Conservation (phyloP, 2,797 vertebrate species). For the Cottoperca gobio region DNA sequence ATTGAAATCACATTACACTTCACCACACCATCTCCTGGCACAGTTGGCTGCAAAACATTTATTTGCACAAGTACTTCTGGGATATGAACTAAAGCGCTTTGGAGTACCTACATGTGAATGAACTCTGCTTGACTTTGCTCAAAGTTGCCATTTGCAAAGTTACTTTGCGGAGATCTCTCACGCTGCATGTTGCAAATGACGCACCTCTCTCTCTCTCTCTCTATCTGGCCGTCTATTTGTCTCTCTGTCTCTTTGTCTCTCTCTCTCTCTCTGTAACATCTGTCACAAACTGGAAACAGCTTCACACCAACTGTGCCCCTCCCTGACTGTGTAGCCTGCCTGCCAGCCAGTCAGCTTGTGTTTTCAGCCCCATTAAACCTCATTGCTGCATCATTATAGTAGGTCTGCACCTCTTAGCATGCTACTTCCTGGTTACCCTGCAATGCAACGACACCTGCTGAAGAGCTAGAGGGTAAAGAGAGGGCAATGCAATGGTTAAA, state of each 20-base stretch:
- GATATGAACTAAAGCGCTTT: conserved; percentile 58
- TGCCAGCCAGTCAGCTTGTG: conserved; percentile 75
- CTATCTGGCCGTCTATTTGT: conserved; percentile 34
- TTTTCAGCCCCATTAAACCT: conserved; percentile 82
- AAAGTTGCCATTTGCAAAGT: conserved; percentile 73
- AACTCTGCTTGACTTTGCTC: conserved; percentile 77
- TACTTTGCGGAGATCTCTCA: conserved; percentile 68
- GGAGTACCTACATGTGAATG: conserved; percentile 54
- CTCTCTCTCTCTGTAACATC: conserved; percentile 69
- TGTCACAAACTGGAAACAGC: conserved; percentile 76
- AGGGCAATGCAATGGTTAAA: conserved; percentile 64
- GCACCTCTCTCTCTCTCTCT: conserved; percentile 50
- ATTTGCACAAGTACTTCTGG: conserved; percentile 51
- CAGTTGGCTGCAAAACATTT: conserved; percentile 50
- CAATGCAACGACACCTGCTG: conserved; percentile 63
- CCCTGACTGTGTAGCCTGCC: conserved; percentile 63
- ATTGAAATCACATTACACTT: conserved; percentile 48
- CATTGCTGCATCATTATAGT: conserved; percentile 73
- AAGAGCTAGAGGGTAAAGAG: conserved; percentile 64
- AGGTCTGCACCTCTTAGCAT: conserved; percentile 55
- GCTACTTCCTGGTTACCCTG: conserved; percentile 66
- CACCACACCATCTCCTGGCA: conserved; percentile 34
- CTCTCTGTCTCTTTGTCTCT: neutral
- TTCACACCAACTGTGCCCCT: conserved; percentile 75
- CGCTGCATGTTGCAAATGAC: conserved; percentile 73